These are phyloP conservation scores for Reticulitermes lucifugus DNA, from an alignment of 2,888 invertebrate species.

Conservation along the genomic window DNA sequence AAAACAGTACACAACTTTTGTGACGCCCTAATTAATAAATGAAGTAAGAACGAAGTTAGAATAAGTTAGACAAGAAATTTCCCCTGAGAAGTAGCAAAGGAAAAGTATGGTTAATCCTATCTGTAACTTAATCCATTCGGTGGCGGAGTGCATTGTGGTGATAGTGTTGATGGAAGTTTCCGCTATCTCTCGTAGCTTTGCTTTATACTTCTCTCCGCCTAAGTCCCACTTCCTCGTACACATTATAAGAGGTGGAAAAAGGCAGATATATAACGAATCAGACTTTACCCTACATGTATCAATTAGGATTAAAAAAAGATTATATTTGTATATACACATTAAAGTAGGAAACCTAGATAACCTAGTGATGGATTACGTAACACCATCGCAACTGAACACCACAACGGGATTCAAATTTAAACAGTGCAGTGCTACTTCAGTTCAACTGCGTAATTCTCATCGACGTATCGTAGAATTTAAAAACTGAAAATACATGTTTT, in stretches of 20 bases:
- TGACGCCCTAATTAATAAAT: not conserved
- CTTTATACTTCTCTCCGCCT: not conserved
- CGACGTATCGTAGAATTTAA: no score
- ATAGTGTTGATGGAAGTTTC: slow-evolving; percentile 1
- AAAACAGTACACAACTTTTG: not conserved
- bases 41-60: not conserved
- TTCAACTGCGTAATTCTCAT: no score
- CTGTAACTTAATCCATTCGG: not conserved
- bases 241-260: not conserved
- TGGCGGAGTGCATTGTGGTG: not conserved
- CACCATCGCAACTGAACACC: not conserved
- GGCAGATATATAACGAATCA: not conserved
- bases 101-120: not conserved
- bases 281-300: not conserved
- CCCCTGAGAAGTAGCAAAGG: slow-evolving; percentile 8
- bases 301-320: not conserved
- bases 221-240: not conserved
- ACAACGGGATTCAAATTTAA: no score
- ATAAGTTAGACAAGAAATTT: slow-evolving; percentile 1
- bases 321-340: no score
- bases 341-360: no score
- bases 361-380: not conserved
- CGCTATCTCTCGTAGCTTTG: not conserved
- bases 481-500: no score
- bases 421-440: no score